Evolutionary conservation across 2,888 invertebrate species (phyloP), one percentile per base, ranked within the genome.

Genomic region (Epinotia bilunana): DNA sequence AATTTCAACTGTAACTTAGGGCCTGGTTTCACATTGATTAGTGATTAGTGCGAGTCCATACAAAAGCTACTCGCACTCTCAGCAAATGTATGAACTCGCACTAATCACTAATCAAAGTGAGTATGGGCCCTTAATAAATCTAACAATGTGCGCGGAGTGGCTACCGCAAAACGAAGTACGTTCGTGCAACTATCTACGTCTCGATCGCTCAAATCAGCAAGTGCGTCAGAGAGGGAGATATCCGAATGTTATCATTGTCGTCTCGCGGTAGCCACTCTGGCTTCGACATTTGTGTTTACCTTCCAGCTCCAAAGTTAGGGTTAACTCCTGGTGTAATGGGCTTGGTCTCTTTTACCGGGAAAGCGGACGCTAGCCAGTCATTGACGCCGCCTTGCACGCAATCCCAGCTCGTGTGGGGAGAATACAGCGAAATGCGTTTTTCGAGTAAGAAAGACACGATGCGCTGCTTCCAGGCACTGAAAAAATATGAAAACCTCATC

Each of bases 331-430:
- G 88, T 43, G 87, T 79, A 39, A 95, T 87, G 7, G 95, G 94
- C 2, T 78, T 80, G 9, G 89, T 93, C 84, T 86, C 84, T 7
- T 78, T 80, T 2, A 86, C 90, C 78, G 87, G 83, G 76, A 98
- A 97, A 58, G 96, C 95, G 64, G 95, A 94, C 5, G 97, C 96
- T n/a, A 99, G 92, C 98, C 99, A 99, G 88, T 99, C 99, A 86
- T 98, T 99, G 0, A 99, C 97, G 1, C 99, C 99, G 9, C 97
- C 97, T 75, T 92, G 88, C 6, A 97, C 95, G 55, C 96, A 95
- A 90, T 99, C 99, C 96, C 98, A 98, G 62, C 96, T 95, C 0
- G 99, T 99, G 85, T 99, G 99, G 0, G 99, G 99, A 0, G 98
- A 98, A 88, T 97, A 99, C 5, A 99, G 92, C 0, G 98, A 97